Evolutionary conservation across 2,797 vertebrate species (phyloP).

Genomic region (Rhynchonycteris naso): DNA sequence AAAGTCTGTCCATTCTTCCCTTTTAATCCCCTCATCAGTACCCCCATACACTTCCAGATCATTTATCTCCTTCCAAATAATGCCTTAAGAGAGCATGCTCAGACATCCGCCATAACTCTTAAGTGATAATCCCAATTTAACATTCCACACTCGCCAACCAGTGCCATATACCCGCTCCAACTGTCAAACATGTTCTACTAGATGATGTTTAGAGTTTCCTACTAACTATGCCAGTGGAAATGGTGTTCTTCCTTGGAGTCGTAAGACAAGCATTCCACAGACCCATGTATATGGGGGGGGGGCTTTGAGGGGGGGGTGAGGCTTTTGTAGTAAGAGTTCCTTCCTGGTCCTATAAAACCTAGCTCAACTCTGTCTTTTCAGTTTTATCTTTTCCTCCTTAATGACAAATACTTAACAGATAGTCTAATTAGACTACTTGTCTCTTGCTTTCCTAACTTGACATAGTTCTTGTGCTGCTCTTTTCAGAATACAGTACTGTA

Average conservation of each 20-base stretch:
- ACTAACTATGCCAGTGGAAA: not conserved
- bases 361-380: not conserved
- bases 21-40: not conserved
- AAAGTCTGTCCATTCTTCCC: not conserved
- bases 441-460: not conserved
- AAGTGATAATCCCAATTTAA: not conserved
- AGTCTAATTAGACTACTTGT: constrained; percentile 13
- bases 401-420: not conserved
- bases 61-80: not conserved
- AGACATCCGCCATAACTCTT: not conserved
- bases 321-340: not conserved
- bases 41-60: not conserved
- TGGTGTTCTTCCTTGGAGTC: too few species aligned
- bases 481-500: not conserved
- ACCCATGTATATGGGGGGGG: too few species aligned
- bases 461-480: not conserved
- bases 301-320: too few species aligned
- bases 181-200: not conserved
- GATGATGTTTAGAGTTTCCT: not conserved
- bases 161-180: not conserved
- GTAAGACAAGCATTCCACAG: too few species aligned
- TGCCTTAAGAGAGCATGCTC: not conserved
- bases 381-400: not conserved
- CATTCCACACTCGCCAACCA: not conserved
- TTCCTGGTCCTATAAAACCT: not conserved